A percentile compares a stretch with the other conserved stretches of the same genome.
Conservation (phyloP, 1,140 invertebrate genomes). For the Aphidius ervi region DNA sequence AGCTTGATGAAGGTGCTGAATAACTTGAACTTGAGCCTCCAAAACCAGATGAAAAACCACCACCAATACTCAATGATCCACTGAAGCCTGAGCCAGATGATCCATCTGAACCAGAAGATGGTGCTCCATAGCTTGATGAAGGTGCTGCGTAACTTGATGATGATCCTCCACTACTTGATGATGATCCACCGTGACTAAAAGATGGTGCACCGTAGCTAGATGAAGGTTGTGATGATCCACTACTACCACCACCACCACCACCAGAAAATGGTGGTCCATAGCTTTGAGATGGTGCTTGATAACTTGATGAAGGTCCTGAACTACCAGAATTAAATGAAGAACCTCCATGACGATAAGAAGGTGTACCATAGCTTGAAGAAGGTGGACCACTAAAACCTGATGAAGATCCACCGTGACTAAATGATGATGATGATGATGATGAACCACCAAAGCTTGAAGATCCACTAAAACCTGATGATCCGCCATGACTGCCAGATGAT, state of each 20-base stretch:
- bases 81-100: too few species aligned
- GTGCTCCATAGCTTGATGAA: neutral
- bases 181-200: slow-evolving; percentile 3
- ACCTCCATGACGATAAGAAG: neutral
- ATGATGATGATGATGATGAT: slow-evolving; percentile 4
- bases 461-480: neutral
- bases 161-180: neutral
- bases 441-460: slow-evolving; percentile 1
- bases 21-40: slow-evolving; percentile 1
- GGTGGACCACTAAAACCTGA: slow-evolving; percentile 3
- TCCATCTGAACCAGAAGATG: neutral
- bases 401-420: slow-evolving; percentile 11
- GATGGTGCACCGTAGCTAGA: neutral
- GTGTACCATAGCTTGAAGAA: slow-evolving; percentile 5
- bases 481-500: slow-evolving; percentile 15
- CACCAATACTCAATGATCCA: neutral
- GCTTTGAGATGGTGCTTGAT: neutral
- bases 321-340: neutral
- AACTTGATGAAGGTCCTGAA: neutral
- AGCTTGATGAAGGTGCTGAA: neutral
- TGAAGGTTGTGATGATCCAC: neutral
- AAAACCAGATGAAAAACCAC: neutral
- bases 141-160: neutral
- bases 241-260: neutral
- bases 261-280: slow-evolving; percentile 5